Evolutionary conservation across 2,888 invertebrate species (phyloP).

Genomic region (Sarcophaga variegata): DNA sequence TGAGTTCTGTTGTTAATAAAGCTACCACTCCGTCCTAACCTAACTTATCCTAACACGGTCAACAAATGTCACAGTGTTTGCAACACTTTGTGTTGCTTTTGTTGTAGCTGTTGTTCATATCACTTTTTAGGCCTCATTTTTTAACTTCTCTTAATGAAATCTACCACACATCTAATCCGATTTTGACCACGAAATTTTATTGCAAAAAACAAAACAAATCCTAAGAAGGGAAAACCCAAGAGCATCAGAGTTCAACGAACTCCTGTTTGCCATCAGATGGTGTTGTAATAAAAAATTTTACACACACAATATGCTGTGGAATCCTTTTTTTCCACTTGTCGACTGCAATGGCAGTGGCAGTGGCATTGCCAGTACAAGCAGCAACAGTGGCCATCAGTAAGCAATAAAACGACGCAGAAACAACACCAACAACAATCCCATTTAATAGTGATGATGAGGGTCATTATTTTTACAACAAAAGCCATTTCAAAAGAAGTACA

Average conservation of each 20-base stretch:
- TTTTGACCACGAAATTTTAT: background rate
- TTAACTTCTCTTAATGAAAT: background rate
- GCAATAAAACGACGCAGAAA: slow-evolving; percentile 39
- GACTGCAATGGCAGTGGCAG: background rate
- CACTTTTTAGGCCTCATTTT: too few relatives aligned
- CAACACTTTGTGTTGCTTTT: too few relatives aligned
- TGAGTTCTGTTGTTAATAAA: too few relatives aligned
- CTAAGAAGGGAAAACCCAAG: too few relatives aligned
- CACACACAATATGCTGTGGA: slow-evolving; percentile 61
- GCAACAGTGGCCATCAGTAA: slow-evolving; percentile 17
- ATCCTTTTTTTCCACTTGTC: slow-evolving; percentile 64
- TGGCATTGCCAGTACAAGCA: slow-evolving; percentile 1
- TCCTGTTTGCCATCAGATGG: slow-evolving; percentile 8
- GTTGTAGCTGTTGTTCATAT: too few relatives aligned
- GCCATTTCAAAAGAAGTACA: too few relatives aligned
- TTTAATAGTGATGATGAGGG: slow-evolving; percentile 69
- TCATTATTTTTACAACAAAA: slow-evolving; percentile 60
- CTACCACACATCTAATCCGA: background rate
- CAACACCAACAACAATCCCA: slow-evolving; percentile 48
- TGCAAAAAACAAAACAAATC: too few relatives aligned
- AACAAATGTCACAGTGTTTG: too few relatives aligned
- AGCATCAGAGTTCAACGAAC: slow-evolving; percentile 48
- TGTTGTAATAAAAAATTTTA: slow-evolving; percentile 34
- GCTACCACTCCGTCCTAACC: too few relatives aligned
- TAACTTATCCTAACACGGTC: too few relatives aligned